phyloP scores from a whole-genome alignment of 2,113 vertebrate species.

The Ammodytes dubius region DNA sequence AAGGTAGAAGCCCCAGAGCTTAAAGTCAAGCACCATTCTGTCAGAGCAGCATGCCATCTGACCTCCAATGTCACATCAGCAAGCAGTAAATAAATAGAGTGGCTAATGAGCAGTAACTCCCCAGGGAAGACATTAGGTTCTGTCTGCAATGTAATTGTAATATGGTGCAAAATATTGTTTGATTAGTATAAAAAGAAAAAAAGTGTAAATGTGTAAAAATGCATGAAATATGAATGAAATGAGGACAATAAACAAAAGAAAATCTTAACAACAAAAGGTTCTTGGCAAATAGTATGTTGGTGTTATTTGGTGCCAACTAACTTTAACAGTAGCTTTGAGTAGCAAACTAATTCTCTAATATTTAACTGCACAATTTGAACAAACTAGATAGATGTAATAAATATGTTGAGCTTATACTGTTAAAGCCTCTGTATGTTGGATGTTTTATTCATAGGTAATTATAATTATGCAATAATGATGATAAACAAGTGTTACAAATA shows the following conservation, averaged over 20 bases:
- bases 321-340: neutral
- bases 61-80: slow-evolving; percentile 42
- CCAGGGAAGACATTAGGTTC: slow-evolving; percentile 1
- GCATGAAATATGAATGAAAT: neutral
- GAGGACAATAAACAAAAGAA: neutral
- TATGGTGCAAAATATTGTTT: slow-evolving; percentile 1
- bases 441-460: neutral
- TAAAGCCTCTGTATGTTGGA: neutral
- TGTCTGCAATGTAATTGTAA: slow-evolving; percentile 10
- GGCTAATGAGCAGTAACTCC: slow-evolving; percentile 41
- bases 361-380: neutral
- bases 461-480: neutral
- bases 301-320: neutral
- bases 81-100: slow-evolving; percentile 40
- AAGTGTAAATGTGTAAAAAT: neutral
- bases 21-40: slow-evolving; percentile 38
- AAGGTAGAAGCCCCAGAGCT: slow-evolving; percentile 25
- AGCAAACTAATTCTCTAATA: neutral
- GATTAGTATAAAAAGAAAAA: neutral
- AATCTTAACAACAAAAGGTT: neutral
- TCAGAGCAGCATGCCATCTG: slow-evolving; percentile 45
- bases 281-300: neutral
- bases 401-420: neutral
- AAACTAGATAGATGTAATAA: neutral
- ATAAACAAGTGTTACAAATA: neutral